Conservation (phyloP, 2,888 invertebrate species). For the Congeria kusceri region DNA sequence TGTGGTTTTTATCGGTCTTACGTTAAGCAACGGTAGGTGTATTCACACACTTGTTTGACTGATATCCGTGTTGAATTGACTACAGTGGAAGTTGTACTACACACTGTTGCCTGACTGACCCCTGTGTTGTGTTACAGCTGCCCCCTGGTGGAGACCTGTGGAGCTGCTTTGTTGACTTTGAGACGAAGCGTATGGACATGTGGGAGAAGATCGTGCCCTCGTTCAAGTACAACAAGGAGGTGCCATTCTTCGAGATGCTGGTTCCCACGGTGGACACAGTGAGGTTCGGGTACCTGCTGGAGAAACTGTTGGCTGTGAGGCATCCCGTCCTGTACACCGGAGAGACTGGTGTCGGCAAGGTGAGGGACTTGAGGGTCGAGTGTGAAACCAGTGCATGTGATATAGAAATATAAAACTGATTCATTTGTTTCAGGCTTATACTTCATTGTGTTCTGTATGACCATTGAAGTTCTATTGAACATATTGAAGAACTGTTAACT, state of each 20-base stretch:
- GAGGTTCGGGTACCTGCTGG: slow-evolving; percentile 92
- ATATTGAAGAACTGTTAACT: too few relatives aligned
- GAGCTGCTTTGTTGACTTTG: slow-evolving; percentile 91
- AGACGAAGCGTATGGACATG: slow-evolving; percentile 89
- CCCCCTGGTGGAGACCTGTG: slow-evolving; percentile 91
- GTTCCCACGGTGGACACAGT: slow-evolving; percentile 97
- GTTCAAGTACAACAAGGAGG: slow-evolving; percentile 90
- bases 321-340: slow-evolving; percentile 95
- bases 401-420: too few relatives aligned
- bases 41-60: too few relatives aligned
- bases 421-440: too few relatives aligned
- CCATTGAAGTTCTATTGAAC: too few relatives aligned
- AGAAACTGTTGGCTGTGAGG: slow-evolving; percentile 90
- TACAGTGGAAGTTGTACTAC: too few relatives aligned
- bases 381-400: neutral
- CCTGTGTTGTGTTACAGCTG: slow-evolving; percentile 86
- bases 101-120: too few relatives aligned
- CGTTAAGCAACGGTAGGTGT: too few relatives aligned
- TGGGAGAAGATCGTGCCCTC: slow-evolving; percentile 93
- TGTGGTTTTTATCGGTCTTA: too few relatives aligned
- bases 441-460: too few relatives aligned
- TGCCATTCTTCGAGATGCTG: slow-evolving; percentile 94
- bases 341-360: slow-evolving; percentile 95
- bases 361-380: slow-evolving; percentile 54
- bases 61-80: too few relatives aligned